These are phyloP conservation scores for Enteromius unitaeniatus DNA, from an alignment of 2,797 vertebrate species.

Conservation along the genomic window DNA sequence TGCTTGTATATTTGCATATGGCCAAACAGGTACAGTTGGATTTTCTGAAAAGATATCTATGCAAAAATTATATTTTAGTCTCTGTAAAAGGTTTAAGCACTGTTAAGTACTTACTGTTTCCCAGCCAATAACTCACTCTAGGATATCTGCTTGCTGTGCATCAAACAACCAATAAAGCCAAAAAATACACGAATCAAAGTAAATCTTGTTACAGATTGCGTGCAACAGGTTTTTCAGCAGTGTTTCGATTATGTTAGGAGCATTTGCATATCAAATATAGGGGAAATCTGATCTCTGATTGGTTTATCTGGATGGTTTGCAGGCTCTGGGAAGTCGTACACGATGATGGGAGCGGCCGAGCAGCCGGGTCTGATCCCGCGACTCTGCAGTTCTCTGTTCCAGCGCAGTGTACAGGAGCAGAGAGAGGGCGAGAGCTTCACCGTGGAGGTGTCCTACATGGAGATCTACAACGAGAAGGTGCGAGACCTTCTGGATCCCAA, in stretches of 20 bases:
- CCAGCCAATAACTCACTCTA: neutral
- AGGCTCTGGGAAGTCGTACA: slow-evolving; percentile 92
- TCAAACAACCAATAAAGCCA: neutral
- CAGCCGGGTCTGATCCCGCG: slow-evolving; percentile 87
- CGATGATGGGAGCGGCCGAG: slow-evolving; percentile 89
- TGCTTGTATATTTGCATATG: slow-evolving; percentile 96
- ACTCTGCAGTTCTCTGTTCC: slow-evolving; percentile 87
- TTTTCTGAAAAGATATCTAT: neutral
- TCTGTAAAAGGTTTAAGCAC: neutral
- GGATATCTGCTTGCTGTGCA: neutral
- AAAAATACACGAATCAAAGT: neutral
- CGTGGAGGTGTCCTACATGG: slow-evolving; percentile 91
- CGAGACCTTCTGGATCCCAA: slow-evolving; percentile 90
- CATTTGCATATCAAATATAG: neutral
- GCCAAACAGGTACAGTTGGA: slow-evolving; percentile 86
- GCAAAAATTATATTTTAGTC: neutral
- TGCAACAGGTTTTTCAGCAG: neutral
- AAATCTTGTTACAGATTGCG: neutral
- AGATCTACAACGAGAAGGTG: slow-evolving; percentile 92
- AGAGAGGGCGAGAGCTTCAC: slow-evolving; percentile 87
- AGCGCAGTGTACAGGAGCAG: slow-evolving; percentile 81
- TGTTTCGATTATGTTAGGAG: neutral
- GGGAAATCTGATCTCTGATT: neutral
- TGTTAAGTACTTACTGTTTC: neutral
- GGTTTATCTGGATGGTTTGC: slow-evolving; percentile 20